phyloP scores from a whole-genome alignment of 2,113 vertebrate species.

The Anolis carolinensis region DNA sequence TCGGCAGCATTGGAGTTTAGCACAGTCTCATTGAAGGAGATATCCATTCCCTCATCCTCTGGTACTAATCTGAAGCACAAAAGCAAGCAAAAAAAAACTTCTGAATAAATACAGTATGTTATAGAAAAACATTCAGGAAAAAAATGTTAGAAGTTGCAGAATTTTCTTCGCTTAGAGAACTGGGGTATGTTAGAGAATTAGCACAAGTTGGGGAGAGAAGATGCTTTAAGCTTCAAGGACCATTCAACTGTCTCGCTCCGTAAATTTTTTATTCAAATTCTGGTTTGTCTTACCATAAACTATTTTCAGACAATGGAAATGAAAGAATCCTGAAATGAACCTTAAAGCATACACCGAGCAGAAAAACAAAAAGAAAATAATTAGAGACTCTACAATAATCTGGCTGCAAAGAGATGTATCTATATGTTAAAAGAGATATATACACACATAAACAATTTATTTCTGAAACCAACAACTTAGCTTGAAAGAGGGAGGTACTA shows the following conservation, averaged over 20 bases:
- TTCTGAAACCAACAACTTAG: not conserved
- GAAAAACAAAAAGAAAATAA: not conserved
- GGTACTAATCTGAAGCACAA: slow-evolving; percentile 73
- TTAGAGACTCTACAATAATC: not conserved
- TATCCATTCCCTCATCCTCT: slow-evolving; percentile 87
- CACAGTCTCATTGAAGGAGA: slow-evolving; percentile 75
- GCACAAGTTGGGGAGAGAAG: not conserved
- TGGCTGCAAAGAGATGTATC: not conserved
- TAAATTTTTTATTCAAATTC: not conserved
- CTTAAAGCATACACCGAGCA: not conserved
- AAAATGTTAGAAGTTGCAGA: not conserved
- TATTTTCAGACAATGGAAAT: not conserved
- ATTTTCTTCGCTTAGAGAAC: not conserved
- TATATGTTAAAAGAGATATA: not conserved
- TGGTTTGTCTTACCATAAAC: not conserved
- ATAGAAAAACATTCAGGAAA: not conserved
- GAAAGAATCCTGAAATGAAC: not conserved
- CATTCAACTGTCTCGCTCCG: not conserved
- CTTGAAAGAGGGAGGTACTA: not conserved
- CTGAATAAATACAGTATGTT: not conserved
- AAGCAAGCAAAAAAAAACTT: not conserved
- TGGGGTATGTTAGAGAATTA: not conserved
- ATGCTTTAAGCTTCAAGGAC: not conserved
- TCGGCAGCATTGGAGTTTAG: slow-evolving; percentile 75
- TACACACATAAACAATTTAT: not conserved